Base-by-base conservation (phyloP, 2,113 vertebrate species). In the Turdus rufiventris region DNA sequence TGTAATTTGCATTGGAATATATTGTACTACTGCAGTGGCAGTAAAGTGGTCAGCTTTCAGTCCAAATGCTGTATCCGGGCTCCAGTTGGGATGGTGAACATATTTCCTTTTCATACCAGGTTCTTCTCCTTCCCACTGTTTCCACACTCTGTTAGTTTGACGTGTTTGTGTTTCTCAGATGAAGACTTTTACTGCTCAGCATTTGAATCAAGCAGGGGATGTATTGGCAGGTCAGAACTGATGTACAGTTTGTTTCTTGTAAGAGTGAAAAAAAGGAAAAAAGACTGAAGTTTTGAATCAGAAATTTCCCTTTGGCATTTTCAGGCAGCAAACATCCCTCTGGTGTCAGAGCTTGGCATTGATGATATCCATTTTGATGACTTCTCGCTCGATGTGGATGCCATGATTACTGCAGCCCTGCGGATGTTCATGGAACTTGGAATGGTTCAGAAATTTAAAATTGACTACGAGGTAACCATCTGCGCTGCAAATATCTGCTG, bases 361-460 rank as follows among this genome's bases (percentile, higher is more conserved):
- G 98, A 98, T 54, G 98, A 99, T 94, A 98, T 99, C 92, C 99
- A 99, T 95, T 99, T 99, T 96, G 99, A 99, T 94, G 99, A 99
- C 97, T 99, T 99, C 98, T 99, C 99, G 10, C 98, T 99, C 53
- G 99, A 99, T 17, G 98, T 98, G 31, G 99, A 99, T 25, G 98
- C 99, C 97, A 99, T 99, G 99, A 98, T 99, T 95, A 99, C 99
- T 6, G 99, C 99, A 43, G 98, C 99, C 47, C 98, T 99, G 85
- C 98, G 99, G 71, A 99, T 99, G 99, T 99, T 99, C 97, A 99
- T 99, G 98, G 99, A 99, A 97, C 97, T 99, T 94, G 99, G 99
- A 91, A 99, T 99, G 98, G 98, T 99, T 94, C 99, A 99, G 98
- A 99, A 99, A 97, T 99, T 99, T 97, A 99, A 99, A 98, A 99